Percentiles rank a stretch among this genome's conserved stretches.
These are phyloP conservation scores for Silurus glanis DNA, from an alignment of 2,113 vertebrate genomes.

Conservation along the genomic window DNA sequence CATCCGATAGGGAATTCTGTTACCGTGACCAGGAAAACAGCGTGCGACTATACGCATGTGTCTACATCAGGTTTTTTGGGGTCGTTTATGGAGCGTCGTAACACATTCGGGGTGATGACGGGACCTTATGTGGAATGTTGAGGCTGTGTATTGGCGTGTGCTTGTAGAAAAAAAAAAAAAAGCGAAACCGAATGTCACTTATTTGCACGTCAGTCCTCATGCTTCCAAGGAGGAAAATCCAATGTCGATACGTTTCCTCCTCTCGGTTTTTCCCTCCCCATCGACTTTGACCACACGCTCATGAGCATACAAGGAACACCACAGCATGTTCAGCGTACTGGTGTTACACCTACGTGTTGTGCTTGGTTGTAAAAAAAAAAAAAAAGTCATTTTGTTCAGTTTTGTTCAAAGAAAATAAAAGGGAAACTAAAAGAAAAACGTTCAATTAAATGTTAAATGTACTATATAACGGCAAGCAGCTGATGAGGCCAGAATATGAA, in stretches of 20 bases:
- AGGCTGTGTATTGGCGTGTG: not conserved
- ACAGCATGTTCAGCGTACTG: not conserved
- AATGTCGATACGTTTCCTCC: not conserved
- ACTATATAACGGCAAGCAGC: too few species aligned
- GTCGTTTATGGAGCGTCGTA: conserved; percentile 67
- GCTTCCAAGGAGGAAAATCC: not conserved
- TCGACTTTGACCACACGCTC: not conserved
- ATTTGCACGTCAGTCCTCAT: not conserved
- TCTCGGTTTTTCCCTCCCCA: too few species aligned
- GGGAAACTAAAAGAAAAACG: too few species aligned
- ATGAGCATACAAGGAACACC: not conserved
- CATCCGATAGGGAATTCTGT: too few species aligned
- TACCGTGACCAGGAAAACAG: too few species aligned
- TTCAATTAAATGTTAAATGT: too few species aligned
- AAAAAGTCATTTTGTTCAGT: too few species aligned
- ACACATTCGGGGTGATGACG: conserved; percentile 67
- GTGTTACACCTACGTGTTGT: too few species aligned
- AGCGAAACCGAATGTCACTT: not conserved
- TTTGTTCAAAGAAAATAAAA: too few species aligned
- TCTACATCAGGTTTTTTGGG: conserved; percentile 42
- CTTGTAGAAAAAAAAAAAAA: not conserved
- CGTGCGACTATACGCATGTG: not conserved
- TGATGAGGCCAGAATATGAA: too few species aligned
- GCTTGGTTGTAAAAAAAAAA: too few species aligned
- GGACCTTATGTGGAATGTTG: conserved; percentile 61